Base-by-base conservation (phyloP, 2,113 vertebrate species). In the Lucifuga dentata region DNA sequence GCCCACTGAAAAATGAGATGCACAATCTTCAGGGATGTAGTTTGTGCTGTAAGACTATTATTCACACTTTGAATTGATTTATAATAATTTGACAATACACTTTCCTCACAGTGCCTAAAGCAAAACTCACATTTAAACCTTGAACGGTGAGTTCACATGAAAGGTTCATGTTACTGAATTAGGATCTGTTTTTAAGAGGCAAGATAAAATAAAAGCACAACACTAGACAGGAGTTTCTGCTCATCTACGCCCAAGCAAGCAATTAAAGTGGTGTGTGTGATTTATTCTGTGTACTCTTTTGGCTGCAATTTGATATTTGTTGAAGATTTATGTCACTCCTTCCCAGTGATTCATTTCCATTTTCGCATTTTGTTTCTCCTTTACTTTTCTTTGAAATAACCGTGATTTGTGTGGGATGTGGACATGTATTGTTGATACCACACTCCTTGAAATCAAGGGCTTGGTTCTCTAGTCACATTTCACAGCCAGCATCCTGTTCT, bases 1-100 rank as follows among this genome's bases (percentile, higher is more conserved):
- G 77, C 74, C 76, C 59, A 53, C 73, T 89, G 86, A 91, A 77
- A 90, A 88, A 89, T 78, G 80, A 87, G 81, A 74, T 68, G 29
- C 68, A 52, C 75, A 59, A 83, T 87, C 69, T 39, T 69, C 68
- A 29, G 64, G 40, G 44, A 78, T 81, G 82, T 76, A 77, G 76
- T 80, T 68, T 70, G 63, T 2, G 39, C 67, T 67, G 63, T 60
- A 33, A 74, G 65, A 78, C 67, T 24, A 81, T 82, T 85, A 83
- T 77, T 86, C 81, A 78, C 63, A 67, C 59, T 82, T 73, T 77
- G 53, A 75, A 88, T 73, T 82, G 80, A 83, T 83, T 88, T 84
- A 76, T 83, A 71, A 85, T 72, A 59, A 61, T 76, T 85, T 71
- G 68, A 88, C 49, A 51, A 64, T 45, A 68, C 66, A 79, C 29